A percentile compares a stretch with the other conserved stretches of the same genome.
These are phyloP conservation scores for Peromyscus eremicus DNA, from an alignment of 2,797 vertebrate genomes.

Conservation along the genomic window DNA sequence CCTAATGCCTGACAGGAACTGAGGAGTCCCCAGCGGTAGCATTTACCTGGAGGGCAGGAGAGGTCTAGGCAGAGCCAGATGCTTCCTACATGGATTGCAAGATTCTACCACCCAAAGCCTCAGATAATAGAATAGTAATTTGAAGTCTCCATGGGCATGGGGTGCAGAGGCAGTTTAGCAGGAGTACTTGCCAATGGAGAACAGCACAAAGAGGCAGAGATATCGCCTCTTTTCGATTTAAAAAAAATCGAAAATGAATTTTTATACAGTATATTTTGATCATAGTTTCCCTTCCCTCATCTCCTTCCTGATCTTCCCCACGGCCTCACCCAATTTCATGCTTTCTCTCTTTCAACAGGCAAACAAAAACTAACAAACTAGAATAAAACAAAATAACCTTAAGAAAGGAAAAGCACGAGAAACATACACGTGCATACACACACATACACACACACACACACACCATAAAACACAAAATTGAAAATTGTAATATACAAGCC, in stretches of 20 bases:
- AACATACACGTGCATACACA: neutral
- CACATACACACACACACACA: neutral
- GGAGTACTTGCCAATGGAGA: fast-evolving
- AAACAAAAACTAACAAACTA: neutral
- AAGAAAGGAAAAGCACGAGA: neutral
- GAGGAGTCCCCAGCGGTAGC: neutral
- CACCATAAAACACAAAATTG: neutral
- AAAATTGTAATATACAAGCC: neutral
- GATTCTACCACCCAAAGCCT: neutral
- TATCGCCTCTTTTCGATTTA: neutral
- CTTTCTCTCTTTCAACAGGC: neutral
- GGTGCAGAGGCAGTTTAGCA: neutral
- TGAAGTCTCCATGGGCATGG: neutral
- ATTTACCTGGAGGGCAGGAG: neutral
- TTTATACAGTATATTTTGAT: neutral
- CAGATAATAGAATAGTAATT: neutral
- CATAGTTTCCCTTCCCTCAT: neutral
- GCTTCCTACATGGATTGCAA: neutral
- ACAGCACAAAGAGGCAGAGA: neutral
- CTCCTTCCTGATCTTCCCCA: neutral
- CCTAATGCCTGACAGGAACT: neutral
- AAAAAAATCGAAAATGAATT: neutral
- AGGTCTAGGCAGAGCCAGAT: neutral
- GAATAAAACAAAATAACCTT: neutral
- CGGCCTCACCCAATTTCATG: too few relatives aligned